Evolutionary conservation across 2,888 invertebrate genomes (phyloP).

Genomic region (Cosmia pyralina): DNA sequence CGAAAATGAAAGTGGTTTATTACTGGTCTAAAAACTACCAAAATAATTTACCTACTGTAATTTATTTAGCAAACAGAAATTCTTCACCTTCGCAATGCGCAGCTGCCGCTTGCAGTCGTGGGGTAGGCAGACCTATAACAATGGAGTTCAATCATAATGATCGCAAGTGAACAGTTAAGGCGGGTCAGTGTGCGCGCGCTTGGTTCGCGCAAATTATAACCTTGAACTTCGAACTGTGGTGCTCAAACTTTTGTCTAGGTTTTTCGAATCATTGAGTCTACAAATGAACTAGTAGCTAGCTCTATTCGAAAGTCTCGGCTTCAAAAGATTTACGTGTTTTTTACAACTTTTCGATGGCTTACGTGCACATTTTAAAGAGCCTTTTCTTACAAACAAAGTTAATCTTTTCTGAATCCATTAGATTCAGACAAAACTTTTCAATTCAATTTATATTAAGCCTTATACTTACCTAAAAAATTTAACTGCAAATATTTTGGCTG

Average conservation of each 20-base stretch:
- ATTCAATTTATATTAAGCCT: too few species aligned
- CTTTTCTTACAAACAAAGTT: not conserved
- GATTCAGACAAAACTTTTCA: too few species aligned
- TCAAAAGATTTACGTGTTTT: not conserved
- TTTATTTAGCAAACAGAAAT: conserved; percentile 21
- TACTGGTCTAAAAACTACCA: not conserved
- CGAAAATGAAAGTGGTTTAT: not conserved
- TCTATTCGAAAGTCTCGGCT: not conserved
- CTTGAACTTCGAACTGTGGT: conserved; percentile 65
- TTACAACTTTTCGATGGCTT: not conserved
- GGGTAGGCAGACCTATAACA: conserved; percentile 56
- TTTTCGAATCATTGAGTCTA: not conserved
- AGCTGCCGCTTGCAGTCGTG: conserved; percentile 56
- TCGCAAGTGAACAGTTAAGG: conserved; percentile 52
- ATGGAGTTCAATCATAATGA: conserved; percentile 48
- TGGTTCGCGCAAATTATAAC: conserved; percentile 73
- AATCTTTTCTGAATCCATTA: too few species aligned
- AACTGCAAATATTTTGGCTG: too few species aligned
- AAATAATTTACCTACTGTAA: not conserved
- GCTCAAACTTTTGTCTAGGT: conserved; percentile 39
- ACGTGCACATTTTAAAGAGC: not conserved
- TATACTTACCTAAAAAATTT: too few species aligned
- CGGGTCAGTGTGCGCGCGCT: conserved; percentile 39
- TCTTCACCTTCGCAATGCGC: conserved; percentile 20
- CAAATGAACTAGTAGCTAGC: not conserved